Evolutionary conservation across 2,888 invertebrate species (phyloP).

Genomic region (Rhorus exstirpatorius): DNA sequence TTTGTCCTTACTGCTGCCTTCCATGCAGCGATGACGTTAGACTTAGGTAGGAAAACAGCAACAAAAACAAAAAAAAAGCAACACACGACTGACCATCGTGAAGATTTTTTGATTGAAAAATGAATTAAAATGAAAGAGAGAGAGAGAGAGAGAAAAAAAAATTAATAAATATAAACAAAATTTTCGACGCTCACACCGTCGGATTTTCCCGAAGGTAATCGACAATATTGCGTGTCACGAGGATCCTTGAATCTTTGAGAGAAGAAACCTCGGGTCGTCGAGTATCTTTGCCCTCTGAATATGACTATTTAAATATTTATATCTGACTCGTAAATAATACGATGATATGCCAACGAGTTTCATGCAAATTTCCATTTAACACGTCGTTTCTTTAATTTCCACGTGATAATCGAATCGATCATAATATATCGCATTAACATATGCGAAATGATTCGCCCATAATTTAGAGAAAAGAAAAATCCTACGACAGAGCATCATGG

Average conservation of each 20-base stretch:
- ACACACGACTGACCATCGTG: constrained; percentile 44
- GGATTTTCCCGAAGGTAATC: constrained; percentile 39
- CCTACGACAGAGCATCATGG: not conserved
- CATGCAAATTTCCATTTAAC: not conserved
- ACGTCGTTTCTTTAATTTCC: not conserved
- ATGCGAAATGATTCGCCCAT: no score
- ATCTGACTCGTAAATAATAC: not conserved
- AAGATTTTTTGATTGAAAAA: constrained; percentile 5
- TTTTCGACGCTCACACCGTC: not conserved
- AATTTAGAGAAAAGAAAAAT: not conserved
- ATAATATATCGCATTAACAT: no score
- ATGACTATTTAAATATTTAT: not conserved
- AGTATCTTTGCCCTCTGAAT: constrained; percentile 6
- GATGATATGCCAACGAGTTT: not conserved
- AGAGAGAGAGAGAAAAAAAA: no score
- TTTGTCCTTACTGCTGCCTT: constrained; percentile 73
- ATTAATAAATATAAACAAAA: constrained; percentile 10
- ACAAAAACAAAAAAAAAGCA: constrained; percentile 57
- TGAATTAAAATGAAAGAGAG: no score
- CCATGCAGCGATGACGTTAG: constrained; percentile 73
- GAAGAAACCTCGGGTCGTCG: constrained; percentile 2
- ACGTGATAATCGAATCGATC: not conserved
- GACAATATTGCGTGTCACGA: constrained; percentile 34
- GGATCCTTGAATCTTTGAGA: constrained; percentile 34
- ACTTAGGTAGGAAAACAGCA: constrained; percentile 74